Conservation (phyloP, 2,113 vertebrate species). For the Excalfactoria chinensis region DNA sequence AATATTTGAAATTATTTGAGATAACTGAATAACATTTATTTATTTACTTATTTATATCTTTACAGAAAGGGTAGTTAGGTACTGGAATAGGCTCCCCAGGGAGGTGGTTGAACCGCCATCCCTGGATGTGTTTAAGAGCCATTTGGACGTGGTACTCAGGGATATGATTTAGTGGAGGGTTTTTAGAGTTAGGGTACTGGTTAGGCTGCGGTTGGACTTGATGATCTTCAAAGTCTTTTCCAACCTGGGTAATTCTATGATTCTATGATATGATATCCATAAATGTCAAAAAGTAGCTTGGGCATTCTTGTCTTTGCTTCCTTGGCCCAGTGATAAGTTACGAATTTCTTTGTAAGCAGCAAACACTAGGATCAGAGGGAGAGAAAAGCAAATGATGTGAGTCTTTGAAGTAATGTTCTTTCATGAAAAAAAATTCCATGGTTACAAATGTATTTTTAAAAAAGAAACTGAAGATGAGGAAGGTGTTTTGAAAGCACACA, state of each 20-base stretch:
- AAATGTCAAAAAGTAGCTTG: not conserved
- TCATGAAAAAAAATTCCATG: not conserved
- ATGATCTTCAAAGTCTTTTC: too few relatives aligned
- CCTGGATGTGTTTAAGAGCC: too few relatives aligned
- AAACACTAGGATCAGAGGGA: constrained; percentile 12
- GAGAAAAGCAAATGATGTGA: not conserved
- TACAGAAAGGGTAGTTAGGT: too few relatives aligned
- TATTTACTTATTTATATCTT: too few relatives aligned
- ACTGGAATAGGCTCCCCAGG: too few relatives aligned
- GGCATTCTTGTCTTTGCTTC: not conserved
- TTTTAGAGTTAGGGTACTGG: too few relatives aligned
- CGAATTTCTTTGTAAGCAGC: not conserved
- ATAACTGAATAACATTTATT: not conserved
- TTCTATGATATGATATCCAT: too few relatives aligned
- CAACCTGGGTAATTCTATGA: too few relatives aligned
- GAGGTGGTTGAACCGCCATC: too few relatives aligned
- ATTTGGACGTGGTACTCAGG: too few relatives aligned
- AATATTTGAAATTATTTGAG: not conserved
- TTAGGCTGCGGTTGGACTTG: too few relatives aligned
- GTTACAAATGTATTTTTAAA: not conserved
- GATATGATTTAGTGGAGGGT: too few relatives aligned
- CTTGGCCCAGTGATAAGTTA: not conserved
- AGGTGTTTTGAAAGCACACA: not conserved
- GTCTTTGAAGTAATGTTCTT: not conserved
- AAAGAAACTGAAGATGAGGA: not conserved